These are phyloP conservation scores for Dipus sagitta DNA, from an alignment of 2,797 vertebrate genomes.

Conservation along the genomic window DNA sequence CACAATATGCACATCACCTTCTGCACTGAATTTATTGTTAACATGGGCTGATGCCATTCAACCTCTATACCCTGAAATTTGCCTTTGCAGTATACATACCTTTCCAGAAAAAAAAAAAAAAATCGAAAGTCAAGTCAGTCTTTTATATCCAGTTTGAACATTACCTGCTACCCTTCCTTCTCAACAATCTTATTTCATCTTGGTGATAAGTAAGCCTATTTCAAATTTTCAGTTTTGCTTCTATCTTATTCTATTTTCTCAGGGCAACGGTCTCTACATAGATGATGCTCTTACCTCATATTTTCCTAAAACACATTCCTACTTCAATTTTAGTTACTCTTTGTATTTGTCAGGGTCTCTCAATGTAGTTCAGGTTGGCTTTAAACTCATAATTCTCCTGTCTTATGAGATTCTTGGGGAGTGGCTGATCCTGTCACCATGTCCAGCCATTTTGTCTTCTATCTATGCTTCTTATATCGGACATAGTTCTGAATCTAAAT, in stretches of 20 bases:
- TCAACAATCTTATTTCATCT: background rate
- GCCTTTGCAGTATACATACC: background rate
- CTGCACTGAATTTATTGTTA: background rate
- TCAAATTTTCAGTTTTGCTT: background rate
- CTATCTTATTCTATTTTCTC: background rate
- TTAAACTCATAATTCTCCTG: background rate
- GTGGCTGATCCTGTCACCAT: background rate
- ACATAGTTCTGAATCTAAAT: background rate
- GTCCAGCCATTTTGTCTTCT: background rate
- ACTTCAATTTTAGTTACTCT: background rate
- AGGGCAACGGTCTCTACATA: background rate
- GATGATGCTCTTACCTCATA: background rate
- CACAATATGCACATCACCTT: rapidly evolving
- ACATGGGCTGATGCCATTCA: background rate
- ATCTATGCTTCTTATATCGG: background rate
- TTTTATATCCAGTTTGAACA: background rate
- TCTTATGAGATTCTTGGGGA: no score
- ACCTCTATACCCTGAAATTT: background rate
- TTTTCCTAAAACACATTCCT: background rate
- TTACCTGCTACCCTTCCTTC: no score
- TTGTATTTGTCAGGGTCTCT: background rate
- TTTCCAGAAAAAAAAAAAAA: background rate
- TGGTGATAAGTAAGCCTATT: background rate
- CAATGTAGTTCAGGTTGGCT: background rate
- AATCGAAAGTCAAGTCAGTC: background rate